Evolutionary conservation across 2,797 vertebrate genomes (phyloP).

Genomic region (Hoplostethus mediterraneus): DNA sequence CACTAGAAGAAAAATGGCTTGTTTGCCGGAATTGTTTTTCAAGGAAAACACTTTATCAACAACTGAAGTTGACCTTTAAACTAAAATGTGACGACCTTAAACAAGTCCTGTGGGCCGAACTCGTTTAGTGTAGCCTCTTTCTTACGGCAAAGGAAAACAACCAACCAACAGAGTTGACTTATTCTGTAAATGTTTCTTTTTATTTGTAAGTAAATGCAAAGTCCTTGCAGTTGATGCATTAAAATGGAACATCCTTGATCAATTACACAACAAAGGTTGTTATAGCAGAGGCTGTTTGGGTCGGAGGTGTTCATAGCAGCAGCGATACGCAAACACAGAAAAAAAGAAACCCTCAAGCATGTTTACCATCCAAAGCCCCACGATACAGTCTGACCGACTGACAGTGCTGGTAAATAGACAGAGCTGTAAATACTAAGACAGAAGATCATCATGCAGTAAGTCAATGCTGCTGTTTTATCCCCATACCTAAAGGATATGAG

Average conservation of each 20-base stretch:
- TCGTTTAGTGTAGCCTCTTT: background rate
- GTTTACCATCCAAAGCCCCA: conserved; percentile 57
- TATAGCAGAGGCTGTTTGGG: conserved; percentile 78
- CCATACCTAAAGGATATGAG: conserved; percentile 66
- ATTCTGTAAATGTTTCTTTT: conserved; percentile 85
- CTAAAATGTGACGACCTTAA: conserved; percentile 27
- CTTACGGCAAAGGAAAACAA: conserved; percentile 33
- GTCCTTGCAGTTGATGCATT: conserved; percentile 81
- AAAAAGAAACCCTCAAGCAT: conserved; percentile 52
- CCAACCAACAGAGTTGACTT: conserved; percentile 46
- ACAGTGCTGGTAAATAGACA: conserved; percentile 82
- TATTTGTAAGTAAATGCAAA: conserved; percentile 87
- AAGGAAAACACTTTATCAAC: background rate
- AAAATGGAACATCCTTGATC: conserved; percentile 76
- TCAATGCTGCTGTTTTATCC: conserved; percentile 70
- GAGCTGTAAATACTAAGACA: conserved; percentile 71
- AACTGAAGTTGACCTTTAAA: conserved; percentile 43
- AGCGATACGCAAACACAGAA: conserved; percentile 74
- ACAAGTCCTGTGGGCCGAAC: conserved; percentile 28
- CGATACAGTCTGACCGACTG: conserved; percentile 73
- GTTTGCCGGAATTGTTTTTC: conserved; percentile 33
- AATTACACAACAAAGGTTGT: conserved; percentile 82
- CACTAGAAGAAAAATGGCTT: conserved; percentile 15
- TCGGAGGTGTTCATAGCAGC: conserved; percentile 80
- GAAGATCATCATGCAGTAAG: conserved; percentile 82